These are phyloP conservation scores for Nothoprocta pentlandii DNA, from an alignment of 2,113 vertebrate species.

Conservation along the genomic window DNA sequence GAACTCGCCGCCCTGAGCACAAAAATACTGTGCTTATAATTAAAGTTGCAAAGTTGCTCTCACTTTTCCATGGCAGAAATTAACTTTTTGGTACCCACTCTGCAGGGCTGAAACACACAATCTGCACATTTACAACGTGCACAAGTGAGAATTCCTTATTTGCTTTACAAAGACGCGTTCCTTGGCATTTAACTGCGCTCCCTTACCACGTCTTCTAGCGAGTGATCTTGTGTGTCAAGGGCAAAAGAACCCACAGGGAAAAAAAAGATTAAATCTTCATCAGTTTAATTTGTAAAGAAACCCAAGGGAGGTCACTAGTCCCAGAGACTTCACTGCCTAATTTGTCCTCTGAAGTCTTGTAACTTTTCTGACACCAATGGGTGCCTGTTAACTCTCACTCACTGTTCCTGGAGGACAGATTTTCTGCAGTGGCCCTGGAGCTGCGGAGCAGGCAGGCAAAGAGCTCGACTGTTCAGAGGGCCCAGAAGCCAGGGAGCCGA, in stretches of 20 bases:
- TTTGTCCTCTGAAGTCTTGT: conserved; percentile 62
- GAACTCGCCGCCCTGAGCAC: conserved; percentile 1
- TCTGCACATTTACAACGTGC: not conserved
- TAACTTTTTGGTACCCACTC: not conserved
- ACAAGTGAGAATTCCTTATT: conserved; percentile 54
- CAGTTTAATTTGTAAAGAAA: conserved; percentile 68
- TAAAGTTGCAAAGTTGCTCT: not conserved
- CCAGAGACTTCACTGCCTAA: conserved; percentile 62
- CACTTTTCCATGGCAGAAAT: conserved; percentile 15
- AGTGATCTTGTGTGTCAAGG: conserved; percentile 42
- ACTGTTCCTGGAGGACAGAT: not conserved
- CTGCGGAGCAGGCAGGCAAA: accelerated
- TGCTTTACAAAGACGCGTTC: conserved; percentile 30
- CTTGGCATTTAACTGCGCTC: conserved; percentile 1
- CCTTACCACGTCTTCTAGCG: conserved; percentile 23
- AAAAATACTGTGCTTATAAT: not conserved
- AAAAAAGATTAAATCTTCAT: conserved; percentile 67
- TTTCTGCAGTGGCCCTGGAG: not conserved
- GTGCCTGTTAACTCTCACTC: not conserved
- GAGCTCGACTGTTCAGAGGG: accelerated
- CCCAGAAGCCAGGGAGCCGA: accelerated
- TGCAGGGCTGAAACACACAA: not conserved
- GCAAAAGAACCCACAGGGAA: conserved; percentile 46
- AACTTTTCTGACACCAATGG: conserved; percentile 33
- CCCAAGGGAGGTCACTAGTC: conserved; percentile 66